Evolutionary conservation across 2,797 vertebrate species (phyloP).

Genomic region (Fistularia commersonii): DNA sequence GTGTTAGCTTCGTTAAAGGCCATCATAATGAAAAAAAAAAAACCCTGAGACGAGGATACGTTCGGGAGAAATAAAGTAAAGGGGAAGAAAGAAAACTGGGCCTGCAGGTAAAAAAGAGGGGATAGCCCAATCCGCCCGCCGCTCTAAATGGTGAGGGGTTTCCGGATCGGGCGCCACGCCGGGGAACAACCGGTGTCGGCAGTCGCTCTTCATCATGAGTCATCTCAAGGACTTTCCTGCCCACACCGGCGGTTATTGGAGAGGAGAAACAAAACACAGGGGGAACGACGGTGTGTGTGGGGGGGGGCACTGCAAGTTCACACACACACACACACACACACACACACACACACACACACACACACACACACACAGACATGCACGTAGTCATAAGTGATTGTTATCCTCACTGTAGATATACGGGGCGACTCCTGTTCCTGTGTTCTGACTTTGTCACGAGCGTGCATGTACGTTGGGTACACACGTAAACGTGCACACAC

Average conservation of each 20-base stretch:
- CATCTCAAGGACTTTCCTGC: constrained; percentile 51
- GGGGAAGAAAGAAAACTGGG: too few relatives aligned
- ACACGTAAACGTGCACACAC: too few relatives aligned
- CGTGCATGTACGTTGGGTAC: too few relatives aligned
- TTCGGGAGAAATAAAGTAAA: too few relatives aligned
- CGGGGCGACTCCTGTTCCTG: too few relatives aligned
- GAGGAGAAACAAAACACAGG: constrained; percentile 38
- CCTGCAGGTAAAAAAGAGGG: not conserved
- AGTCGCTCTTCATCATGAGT: constrained; percentile 50
- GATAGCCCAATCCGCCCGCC: not conserved
- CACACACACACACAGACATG: constrained; percentile 1
- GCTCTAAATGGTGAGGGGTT: constrained; percentile 1
- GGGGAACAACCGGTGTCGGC: constrained; percentile 32
- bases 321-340: constrained; percentile 2
- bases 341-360: not conserved
- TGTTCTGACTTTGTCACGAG: too few relatives aligned
- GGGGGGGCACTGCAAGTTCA: too few relatives aligned
- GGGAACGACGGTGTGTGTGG: constrained; percentile 2
- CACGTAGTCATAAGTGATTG: too few relatives aligned
- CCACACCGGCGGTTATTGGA: constrained; percentile 53
- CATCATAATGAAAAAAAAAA: too few relatives aligned
- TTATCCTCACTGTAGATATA: too few relatives aligned
- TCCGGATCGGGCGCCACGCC: constrained; percentile 23
- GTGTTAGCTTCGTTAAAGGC: too few relatives aligned
- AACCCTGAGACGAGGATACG: too few relatives aligned